Evolutionary conservation across 2,888 invertebrate genomes (phyloP), one percentile per base, ranked within the genome.

Genomic region (Tetragnatha montana): DNA sequence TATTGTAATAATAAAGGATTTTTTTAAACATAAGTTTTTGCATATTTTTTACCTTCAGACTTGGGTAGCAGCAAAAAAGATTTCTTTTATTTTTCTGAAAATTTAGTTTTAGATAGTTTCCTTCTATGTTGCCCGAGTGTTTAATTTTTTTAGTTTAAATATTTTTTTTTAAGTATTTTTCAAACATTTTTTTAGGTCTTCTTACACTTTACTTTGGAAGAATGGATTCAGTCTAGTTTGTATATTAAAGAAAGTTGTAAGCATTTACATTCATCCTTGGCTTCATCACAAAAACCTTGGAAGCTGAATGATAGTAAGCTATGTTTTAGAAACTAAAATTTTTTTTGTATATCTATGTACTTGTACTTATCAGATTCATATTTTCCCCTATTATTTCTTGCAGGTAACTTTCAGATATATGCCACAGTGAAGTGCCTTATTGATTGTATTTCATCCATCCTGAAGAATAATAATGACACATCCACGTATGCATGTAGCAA

Each of bases 181-280:
- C 60, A 60, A 12, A 60, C 1, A 6, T 1, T 60, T 17, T 12
- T 60, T 22, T 73, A 73, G 21, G 21, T 73, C 7, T 47, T 35
- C n/a, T 75, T 22, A 47, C 47, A 12, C 19, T 71, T 78, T 6
- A 71, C 85, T 17, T 79, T 70, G 70, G 35, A 35, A 0, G 85
- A 85, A 22, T 85, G 85, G 85, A 3, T 22, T 51, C 49, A 79
- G 50, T 85, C 85, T n/a, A 47, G 71, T 22, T 14, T 50, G 50
- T 51, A 79, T 19, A 78, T 85, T 22, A n/a, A 49, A 35, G 51
- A 51, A 21, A 79, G 71, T 51, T 19, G 50, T 60, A 17, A 22
- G 14, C 6, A 79, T 79, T 22, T 12, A 35, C n/a, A 75, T 7
- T 19, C 22, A 17, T 22, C 49, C n/a, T n/a, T 19, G n/a, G 6